Conservation (phyloP, 1,140 invertebrate genomes). For the Neoseiulus cucumeris region DNA sequence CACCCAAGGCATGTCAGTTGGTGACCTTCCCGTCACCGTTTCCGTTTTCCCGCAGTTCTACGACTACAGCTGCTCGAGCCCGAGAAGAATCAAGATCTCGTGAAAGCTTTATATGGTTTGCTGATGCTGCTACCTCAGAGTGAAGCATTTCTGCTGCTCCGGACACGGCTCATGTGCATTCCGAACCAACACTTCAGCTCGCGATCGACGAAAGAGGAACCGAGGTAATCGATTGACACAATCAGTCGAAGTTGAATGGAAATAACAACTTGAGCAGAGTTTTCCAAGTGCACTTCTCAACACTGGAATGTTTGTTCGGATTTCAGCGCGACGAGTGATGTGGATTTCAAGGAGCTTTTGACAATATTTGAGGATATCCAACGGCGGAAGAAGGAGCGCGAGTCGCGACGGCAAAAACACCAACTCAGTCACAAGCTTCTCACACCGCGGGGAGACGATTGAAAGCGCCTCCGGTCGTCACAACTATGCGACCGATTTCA, state of each 20-base stretch:
- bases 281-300: not conserved
- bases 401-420: not conserved
- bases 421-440: not conserved
- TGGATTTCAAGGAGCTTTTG: not conserved
- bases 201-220: not conserved
- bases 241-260: not conserved
- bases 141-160: constrained; percentile 74
- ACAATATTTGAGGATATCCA: not conserved
- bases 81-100: constrained; percentile 50
- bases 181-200: constrained; percentile 38
- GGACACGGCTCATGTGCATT: constrained; percentile 67
- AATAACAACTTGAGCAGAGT: not conserved
- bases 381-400: not conserved
- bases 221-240: not conserved
- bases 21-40: too few species aligned
- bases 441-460: not conserved
- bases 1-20: too few species aligned
- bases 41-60: constrained; percentile 42
- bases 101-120: constrained; percentile 78
- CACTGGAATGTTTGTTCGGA: not conserved
- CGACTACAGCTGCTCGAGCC: constrained; percentile 71
- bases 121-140: constrained; percentile 95
- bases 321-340: not conserved
- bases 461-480: too few species aligned
- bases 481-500: too few species aligned